phyloP scores from a whole-genome alignment of 2,113 vertebrate species.

The Galeopterus variegatus region DNA sequence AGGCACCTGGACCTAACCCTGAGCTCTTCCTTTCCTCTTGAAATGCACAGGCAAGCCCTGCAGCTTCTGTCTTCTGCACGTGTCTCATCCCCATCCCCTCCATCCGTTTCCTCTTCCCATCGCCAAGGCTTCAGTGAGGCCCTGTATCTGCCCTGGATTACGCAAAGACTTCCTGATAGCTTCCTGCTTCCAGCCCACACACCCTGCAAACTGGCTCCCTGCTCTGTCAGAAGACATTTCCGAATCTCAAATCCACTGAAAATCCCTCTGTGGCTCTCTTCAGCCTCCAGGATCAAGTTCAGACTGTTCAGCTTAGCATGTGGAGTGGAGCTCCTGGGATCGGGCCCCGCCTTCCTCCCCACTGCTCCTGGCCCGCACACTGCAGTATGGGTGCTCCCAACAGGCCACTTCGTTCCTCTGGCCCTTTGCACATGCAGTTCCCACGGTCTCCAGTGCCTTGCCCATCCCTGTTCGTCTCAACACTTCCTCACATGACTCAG shows the following conservation, averaged over 20 bases:
- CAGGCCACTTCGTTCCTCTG: background rate
- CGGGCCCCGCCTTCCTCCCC: background rate
- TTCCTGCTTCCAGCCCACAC: conserved; percentile 19
- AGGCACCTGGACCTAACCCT: background rate
- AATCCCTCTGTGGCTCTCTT: conserved; percentile 20
- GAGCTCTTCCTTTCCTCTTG: conserved; percentile 3
- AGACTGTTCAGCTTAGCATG: background rate
- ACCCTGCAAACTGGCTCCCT: background rate
- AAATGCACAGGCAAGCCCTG: background rate
- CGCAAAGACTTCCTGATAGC: background rate
- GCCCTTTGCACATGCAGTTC: background rate
- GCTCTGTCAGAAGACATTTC: conserved; percentile 37
- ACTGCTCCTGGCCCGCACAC: rapidly evolving
- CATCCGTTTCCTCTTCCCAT: background rate
- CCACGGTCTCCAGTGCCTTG: background rate
- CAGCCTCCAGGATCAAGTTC: conserved; percentile 34
- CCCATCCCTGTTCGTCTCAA: background rate
- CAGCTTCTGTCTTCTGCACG: background rate
- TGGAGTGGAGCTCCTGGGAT: background rate
- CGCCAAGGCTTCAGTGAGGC: background rate
- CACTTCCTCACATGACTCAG: background rate
- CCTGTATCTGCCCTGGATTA: conserved; percentile 36
- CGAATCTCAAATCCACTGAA: conserved; percentile 8
- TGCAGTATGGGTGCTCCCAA: background rate
- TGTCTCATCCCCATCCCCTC: background rate